phyloP scores from a whole-genome alignment of 2,888 invertebrate species.

The Phania funesta region DNA sequence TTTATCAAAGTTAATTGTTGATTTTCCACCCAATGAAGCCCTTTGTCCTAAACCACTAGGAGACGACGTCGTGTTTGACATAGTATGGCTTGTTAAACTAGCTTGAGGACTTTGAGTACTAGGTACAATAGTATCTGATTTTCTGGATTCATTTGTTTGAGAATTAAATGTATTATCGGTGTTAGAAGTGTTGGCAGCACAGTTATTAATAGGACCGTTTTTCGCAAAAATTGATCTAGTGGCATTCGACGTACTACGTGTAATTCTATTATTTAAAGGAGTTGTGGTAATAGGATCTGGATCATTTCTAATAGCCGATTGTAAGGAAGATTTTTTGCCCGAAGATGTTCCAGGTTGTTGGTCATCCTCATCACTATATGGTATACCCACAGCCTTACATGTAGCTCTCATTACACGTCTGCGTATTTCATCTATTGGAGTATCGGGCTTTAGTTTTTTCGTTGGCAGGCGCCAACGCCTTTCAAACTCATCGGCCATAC shows the following conservation, averaged over 20 bases:
- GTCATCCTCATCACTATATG: conserved; percentile 67
- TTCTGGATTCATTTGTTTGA: conserved; percentile 31
- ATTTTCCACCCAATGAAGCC: conserved; percentile 69
- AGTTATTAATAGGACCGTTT: conserved; percentile 11
- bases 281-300: conserved; percentile 33
- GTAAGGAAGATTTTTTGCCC: conserved; percentile 20
- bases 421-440: conserved; percentile 77
- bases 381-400: conserved; percentile 76
- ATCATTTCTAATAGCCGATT: conserved; percentile 10
- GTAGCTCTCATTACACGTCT: conserved; percentile 75
- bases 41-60: conserved; percentile 62
- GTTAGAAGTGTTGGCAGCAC: conserved; percentile 4
- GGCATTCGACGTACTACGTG: conserved; percentile 8
- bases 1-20: conserved; percentile 77
- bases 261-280: conserved; percentile 41
- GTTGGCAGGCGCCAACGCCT: conserved; percentile 78
- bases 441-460: conserved; percentile 75
- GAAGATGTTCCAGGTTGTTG: conserved; percentile 58
- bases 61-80: conserved; percentile 3
- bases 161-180: conserved; percentile 1
- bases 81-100: conserved; percentile 22
- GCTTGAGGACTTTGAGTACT: conserved; percentile 72
- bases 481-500: conserved; percentile 79
- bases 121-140: conserved; percentile 70
- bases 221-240: conserved; percentile 67